Conservation (phyloP, 2,888 invertebrate species). For the Microctonus hyperodae region DNA sequence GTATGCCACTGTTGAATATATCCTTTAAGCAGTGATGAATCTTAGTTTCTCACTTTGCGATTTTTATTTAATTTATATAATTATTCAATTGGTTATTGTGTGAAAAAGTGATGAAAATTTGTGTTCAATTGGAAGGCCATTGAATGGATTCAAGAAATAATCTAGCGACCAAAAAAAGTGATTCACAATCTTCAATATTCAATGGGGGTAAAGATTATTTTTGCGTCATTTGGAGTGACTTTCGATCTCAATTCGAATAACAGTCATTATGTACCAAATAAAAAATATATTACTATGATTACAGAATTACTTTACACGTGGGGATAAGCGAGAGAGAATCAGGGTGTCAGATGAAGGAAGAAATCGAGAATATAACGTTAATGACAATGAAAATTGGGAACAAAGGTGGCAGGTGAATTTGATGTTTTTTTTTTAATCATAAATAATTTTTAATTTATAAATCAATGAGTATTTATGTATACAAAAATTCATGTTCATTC, state of each 20-base stretch:
- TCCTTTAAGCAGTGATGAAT: no score
- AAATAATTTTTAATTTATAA: no score
- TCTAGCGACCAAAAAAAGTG: neutral
- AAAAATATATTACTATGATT: slow-evolving; percentile 32
- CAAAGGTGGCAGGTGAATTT: slow-evolving; percentile 51
- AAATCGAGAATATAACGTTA: slow-evolving; percentile 37
- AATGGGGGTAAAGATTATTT: slow-evolving; percentile 11
- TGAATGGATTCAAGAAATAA: neutral
- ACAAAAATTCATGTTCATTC: no score
- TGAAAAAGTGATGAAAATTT: neutral
- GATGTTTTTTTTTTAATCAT: no score
- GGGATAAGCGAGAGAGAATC: slow-evolving; percentile 44
- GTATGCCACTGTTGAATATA: no score
- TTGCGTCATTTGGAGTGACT: neutral
- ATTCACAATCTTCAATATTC: neutral
- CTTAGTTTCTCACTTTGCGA: neutral
- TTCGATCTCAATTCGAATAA: neutral
- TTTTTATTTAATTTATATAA: neutral
- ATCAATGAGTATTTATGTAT: no score
- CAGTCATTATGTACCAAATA: neutral
- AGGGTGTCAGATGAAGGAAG: neutral
- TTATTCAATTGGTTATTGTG: neutral
- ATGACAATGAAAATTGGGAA: no score
- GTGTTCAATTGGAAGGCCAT: neutral
- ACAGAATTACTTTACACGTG: slow-evolving; percentile 50